Base-by-base conservation (phyloP, 2,113 vertebrate species). In the Notarius quadriscutis region DNA sequence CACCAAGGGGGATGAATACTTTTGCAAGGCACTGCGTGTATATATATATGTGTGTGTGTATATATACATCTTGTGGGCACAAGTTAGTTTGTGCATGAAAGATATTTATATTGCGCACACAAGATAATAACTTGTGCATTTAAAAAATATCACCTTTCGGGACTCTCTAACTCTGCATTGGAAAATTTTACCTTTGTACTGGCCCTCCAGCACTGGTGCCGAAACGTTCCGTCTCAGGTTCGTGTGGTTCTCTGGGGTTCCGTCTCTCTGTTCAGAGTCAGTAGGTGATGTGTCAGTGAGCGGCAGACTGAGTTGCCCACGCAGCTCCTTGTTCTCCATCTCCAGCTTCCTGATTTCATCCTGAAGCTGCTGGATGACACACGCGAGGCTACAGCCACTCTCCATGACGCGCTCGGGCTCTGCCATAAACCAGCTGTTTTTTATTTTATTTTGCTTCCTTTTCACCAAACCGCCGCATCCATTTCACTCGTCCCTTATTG, bases 291-390 rank as follows among this genome's bases (percentile, higher is more conserved):
- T 18, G 22, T 58, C 11, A 17, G 53, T 60, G 72, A 84, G 50
- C 0, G 81, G 87, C 84, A 92, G 92, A 25, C 87, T 88, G 80
- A 94, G 84, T 82, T 95, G 95, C 83, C 93, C 94, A 0, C 92
- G 92, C 80, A 99, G 95, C 2, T 92, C 94, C 30, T 88, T 92
- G 91, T 99, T 99, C 83, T 99, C 97, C 12, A 90, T 93, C 92
- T 98, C 95, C 90, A 98, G 91, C 88, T 94, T 95, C 89, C 94
- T 93, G 91, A 99, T 98, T 7, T 97, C 96, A 4, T 94, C 94
- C 1, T 63, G 94, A 97, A 99, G 96, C 92, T 97, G 96, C 88
- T 92, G 93, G 93, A 99, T 95, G 79, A 97, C 89, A 87, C 93
- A 93, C n/a, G 96, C 89, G 25, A 98, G 95, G 84, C 95, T 94